These are phyloP conservation scores for Cyclophora punctaria DNA, from an alignment of 2,888 invertebrate genomes.

Conservation along the genomic window DNA sequence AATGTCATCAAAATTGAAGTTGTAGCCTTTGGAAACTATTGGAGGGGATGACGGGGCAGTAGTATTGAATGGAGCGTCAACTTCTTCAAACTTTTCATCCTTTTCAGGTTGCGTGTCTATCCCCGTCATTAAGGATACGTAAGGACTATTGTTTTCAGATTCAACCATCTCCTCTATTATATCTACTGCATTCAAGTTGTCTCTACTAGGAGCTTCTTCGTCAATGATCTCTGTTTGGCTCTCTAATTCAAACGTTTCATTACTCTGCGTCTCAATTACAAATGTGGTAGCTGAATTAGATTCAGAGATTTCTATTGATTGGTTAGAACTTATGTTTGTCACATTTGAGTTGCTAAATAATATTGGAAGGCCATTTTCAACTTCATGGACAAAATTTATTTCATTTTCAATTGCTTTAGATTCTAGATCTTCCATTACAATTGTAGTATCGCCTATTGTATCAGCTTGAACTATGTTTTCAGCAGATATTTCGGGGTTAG, in stretches of 20 bases:
- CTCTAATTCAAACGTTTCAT: too few species aligned
- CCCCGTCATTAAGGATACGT: slow-evolving; percentile 36
- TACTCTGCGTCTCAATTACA: too few species aligned
- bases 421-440: slow-evolving; percentile 1
- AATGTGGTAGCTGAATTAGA: too few species aligned
- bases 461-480: too few species aligned
- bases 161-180: slow-evolving; percentile 32
- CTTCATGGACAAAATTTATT: not conserved
- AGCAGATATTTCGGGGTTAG: too few species aligned
- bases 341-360: too few species aligned
- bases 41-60: slow-evolving; percentile 44
- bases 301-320: too few species aligned
- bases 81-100: slow-evolving; percentile 19
- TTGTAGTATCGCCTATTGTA: not conserved
- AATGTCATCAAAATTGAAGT: slow-evolving; percentile 59
- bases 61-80: slow-evolving; percentile 22
- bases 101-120: slow-evolving; percentile 14
- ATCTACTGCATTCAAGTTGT: slow-evolving; percentile 12
- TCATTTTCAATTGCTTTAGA: not conserved
- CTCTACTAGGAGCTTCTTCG: too few species aligned
- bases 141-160: slow-evolving; percentile 48
- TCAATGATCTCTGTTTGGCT: too few species aligned
- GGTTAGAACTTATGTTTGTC: too few species aligned
- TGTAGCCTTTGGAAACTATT: slow-evolving; percentile 52
- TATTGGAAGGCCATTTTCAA: not conserved